Conservation (phyloP, 2,113 vertebrate species). For the Tyto alba region DNA sequence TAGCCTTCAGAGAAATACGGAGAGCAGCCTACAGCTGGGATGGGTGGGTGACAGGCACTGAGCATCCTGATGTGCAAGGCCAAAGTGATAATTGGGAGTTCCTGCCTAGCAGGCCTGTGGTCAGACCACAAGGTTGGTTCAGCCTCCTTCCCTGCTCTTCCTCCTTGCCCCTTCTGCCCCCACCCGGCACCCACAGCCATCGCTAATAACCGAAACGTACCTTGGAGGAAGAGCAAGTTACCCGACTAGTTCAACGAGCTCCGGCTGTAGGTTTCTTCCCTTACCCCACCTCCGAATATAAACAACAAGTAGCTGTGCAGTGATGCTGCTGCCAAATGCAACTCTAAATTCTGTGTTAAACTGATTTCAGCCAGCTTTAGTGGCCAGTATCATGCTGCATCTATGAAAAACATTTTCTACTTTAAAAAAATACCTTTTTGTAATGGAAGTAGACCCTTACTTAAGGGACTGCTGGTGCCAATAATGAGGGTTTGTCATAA, state of each 20-base stretch:
- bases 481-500: neutral
- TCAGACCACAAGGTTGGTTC: neutral
- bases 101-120: slow-evolving; percentile 24
- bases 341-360: neutral
- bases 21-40: neutral
- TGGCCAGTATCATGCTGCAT: neutral
- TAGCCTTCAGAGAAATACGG: neutral
- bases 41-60: neutral
- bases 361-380: neutral
- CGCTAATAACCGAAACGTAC: neutral
- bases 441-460: neutral
- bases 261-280: neutral
- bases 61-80: neutral
- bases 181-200: neutral
- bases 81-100: neutral
- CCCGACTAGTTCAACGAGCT: neutral
- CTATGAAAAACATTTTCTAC: neutral
- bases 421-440: neutral
- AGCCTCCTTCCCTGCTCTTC: neutral
- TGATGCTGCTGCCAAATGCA: neutral
- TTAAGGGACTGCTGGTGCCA: neutral
- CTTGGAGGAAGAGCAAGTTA: slow-evolving; percentile 2
- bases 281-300: slow-evolving; percentile 6
- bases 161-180: neutral
- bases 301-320: neutral